These are phyloP conservation scores for Ctena decussata DNA, from an alignment of 2,888 invertebrate species.

Conservation along the genomic window DNA sequence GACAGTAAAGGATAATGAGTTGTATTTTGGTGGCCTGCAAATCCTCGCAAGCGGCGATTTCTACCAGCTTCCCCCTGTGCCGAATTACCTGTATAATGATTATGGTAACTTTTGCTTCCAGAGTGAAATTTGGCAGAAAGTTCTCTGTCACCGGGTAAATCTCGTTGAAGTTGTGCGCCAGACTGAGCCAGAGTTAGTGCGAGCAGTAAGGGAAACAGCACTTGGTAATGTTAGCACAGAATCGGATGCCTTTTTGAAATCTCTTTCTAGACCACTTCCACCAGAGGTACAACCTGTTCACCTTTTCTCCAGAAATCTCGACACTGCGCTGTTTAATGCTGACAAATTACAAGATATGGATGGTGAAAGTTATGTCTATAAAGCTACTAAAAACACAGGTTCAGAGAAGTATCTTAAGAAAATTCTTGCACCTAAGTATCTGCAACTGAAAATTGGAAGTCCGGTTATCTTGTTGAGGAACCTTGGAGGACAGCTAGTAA, in stretches of 20 bases:
- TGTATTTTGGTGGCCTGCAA: neutral
- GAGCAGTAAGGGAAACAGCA: neutral
- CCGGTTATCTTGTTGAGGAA: constrained; percentile 39
- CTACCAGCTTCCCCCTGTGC: neutral
- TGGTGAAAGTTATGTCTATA: neutral
- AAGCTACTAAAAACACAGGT: constrained; percentile 19
- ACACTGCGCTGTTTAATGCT: neutral
- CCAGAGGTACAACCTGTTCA: neutral
- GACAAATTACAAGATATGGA: neutral
- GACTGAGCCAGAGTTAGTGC: neutral
- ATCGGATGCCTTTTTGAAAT: neutral
- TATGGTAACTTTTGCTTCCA: neutral
- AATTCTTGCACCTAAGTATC: constrained; percentile 13
- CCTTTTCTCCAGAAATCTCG: neutral
- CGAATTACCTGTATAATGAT: neutral
- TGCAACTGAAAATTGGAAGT: constrained; percentile 40
- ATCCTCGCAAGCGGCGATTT: neutral
- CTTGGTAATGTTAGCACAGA: neutral
- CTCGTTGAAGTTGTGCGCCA: neutral
- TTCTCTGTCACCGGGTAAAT: neutral
- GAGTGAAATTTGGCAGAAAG: neutral
- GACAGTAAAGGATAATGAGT: neutral
- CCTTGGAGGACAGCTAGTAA: constrained; percentile 28
- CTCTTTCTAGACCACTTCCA: neutral
- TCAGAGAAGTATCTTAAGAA: neutral